Evolutionary conservation across 1,140 invertebrate species (phyloP), one percentile per base, ranked within the genome.

Genomic region (Uloborus diversus): DNA sequence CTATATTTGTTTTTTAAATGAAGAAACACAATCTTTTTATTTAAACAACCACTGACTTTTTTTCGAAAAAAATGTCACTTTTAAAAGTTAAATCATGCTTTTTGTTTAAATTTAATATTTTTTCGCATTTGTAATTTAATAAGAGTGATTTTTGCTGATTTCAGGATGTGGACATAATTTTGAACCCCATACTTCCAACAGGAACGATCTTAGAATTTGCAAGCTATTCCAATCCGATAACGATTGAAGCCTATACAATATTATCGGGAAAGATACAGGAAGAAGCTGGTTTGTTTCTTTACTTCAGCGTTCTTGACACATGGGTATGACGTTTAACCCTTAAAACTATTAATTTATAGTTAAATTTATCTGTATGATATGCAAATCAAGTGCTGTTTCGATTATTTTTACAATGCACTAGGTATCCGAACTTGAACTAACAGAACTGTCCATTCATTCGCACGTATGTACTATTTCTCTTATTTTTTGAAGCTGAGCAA

Each of bases 221-320:
- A 0, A 25, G 35, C n/a, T 64, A 51, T 23, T 42, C 71, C 9
- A 75, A 75, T 27, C 71, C 71, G 0, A 64, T 75, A 13, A 75
- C 57, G 9, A 75, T 75, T 11, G 71, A 75, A 64, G 71, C 71
- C 25, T 75, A 64, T 25, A 75, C 71, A 2, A 64, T 75, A 32
- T 9, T 75, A 11, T 37, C 71, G 23, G 71, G 71, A 17, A 75
- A 62, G 37, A 35, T 30, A 35, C 27, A n/a, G 0, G 61, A 64
- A 33, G 61, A 75, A 27, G 56, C 59, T 3, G 71, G 71, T 14
- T n/a, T 64, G 1, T 75, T 75, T 35, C 32, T 75, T 1, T 75
- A 75, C 9, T 75, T 75, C 30, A 62, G 71, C 7, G 71, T 75
- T n/a, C 53, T 75, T 14, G 33, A 61, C 17, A 75, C 47, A 75